These are phyloP conservation scores for Drosophila fungiperda DNA, from an alignment of 2,888 invertebrate species.

Conservation along the genomic window DNA sequence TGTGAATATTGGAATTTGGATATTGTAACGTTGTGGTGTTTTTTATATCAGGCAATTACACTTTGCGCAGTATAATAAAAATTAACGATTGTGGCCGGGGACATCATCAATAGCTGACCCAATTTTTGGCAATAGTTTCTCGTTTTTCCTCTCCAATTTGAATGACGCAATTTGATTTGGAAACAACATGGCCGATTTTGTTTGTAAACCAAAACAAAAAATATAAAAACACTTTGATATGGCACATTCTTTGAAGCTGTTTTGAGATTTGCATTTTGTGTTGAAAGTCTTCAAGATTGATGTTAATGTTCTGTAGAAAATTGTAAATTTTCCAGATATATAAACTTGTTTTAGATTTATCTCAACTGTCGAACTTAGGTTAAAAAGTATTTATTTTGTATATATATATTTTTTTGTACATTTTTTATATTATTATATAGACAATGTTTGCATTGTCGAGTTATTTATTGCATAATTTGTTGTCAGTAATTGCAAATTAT, in stretches of 20 bases:
- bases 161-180: constrained; percentile 54
- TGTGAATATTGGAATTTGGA: constrained; percentile 35
- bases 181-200: constrained; percentile 23
- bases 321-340: background rate
- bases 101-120: constrained; percentile 62
- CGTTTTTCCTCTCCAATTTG: constrained; percentile 10
- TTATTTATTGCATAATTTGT: background rate
- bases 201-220: constrained; percentile 23
- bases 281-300: constrained; percentile 1
- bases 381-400: background rate
- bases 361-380: background rate
- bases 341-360: background rate
- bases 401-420: background rate
- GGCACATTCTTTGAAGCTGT: constrained; percentile 30
- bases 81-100: constrained; percentile 46
- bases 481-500: constrained; percentile 16
- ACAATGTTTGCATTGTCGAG: background rate
- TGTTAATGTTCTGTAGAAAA: constrained; percentile 26
- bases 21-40: constrained; percentile 17
- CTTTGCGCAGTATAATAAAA: constrained; percentile 59
- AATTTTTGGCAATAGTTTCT: constrained; percentile 21
- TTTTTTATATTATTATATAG: background rate
- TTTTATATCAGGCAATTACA: constrained; percentile 43
- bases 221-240: constrained; percentile 32
- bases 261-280: constrained; percentile 33